phyloP scores from a whole-genome alignment of 2,113 vertebrate species.

The Reinhardtius hippoglossoides region DNA sequence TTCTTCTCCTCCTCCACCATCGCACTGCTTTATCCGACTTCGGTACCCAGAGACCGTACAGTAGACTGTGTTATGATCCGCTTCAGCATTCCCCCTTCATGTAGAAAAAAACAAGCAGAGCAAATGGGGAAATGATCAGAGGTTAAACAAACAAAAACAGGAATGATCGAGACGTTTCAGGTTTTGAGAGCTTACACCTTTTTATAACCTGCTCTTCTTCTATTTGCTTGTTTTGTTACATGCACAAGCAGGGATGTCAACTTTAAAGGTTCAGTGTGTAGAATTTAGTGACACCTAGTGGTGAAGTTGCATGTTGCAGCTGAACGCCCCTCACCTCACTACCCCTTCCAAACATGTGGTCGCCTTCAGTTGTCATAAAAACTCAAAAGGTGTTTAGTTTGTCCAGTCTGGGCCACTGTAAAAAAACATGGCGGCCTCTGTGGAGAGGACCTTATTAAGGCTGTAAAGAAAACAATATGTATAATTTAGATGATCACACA shows the following conservation, averaged over 20 bases:
- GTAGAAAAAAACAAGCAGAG: conserved; percentile 63
- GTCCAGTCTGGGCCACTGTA: too few relatives aligned
- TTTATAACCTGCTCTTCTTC: conserved; percentile 25
- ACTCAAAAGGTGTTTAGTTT: too few relatives aligned
- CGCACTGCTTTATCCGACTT: conserved; percentile 68
- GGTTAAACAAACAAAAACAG: conserved; percentile 19
- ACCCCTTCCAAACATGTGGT: too few relatives aligned
- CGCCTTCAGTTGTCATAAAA: too few relatives aligned
- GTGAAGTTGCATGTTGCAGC: too few relatives aligned
- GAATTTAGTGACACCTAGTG: too few relatives aligned
- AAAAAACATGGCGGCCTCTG: too few relatives aligned
- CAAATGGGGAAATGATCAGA: conserved; percentile 60
- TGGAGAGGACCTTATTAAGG: too few relatives aligned
- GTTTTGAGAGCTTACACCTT: not conserved
- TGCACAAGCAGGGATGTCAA: not conserved
- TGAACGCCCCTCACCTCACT: too few relatives aligned
- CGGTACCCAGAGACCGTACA: conserved; percentile 49
- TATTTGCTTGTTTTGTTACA: not conserved
- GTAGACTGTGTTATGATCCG: conserved; percentile 51
- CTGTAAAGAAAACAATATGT: too few relatives aligned
- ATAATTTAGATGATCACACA: too few relatives aligned
- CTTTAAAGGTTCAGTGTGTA: not conserved
- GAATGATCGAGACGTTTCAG: conserved; percentile 23
- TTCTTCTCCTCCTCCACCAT: conserved; percentile 41
- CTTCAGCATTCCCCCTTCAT: conserved; percentile 59